Base-by-base conservation (phyloP, 2,888 invertebrate species). In the Heteromurus nitidus region DNA sequence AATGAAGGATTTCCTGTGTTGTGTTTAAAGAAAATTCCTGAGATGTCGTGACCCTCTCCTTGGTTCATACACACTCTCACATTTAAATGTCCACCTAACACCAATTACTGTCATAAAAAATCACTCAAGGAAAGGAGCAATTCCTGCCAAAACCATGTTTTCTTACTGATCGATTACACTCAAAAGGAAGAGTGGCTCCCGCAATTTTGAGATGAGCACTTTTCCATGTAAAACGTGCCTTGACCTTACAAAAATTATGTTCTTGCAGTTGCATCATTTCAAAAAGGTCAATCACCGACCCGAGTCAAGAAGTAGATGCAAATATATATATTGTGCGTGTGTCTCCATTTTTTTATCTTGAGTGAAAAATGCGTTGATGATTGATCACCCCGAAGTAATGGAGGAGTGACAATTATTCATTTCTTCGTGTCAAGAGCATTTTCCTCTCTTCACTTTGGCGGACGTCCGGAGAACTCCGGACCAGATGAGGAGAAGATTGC, bases 341-440 rank as follows among this genome's bases (percentile, higher is more conserved):
- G 68, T 13, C 53, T 50, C 53, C 53, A 20, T 28, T 16, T 18
- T 28, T 36, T 36, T 36, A 7, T 60, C 28, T 28, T 9, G 11
- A 53, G n/a, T n/a, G n/a, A n/a, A n/a, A n/a, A n/a, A n/a, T n/a
- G 53, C 24, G 44, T 42, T 18, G 60, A 60, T 72, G 70, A 72
- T 72, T 72, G 70, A 72, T 72, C 44, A 44, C 60, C n/a, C 7
- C 16, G 60, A 26, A 13, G 28, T 44, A 72, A 42, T 60, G 42
- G 20, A 60, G 31, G 20, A 62, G 73, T 73, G 73, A 73, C 62
- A 73, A 73, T 73, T 73, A 62, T 64, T 64, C 73, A 73, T 50
- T n/a, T 62, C 22, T 3, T 44, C 72, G 58, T 44, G 58, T 50
- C 50, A 18, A n/a, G 67, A n/a, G n/a, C 9, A 60, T 60, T 42